Percentiles rank a stretch among this genome's conserved stretches.
Evolutionary conservation across 1,140 invertebrate species (phyloP).

Genomic region (Polyergus mexicanus): DNA sequence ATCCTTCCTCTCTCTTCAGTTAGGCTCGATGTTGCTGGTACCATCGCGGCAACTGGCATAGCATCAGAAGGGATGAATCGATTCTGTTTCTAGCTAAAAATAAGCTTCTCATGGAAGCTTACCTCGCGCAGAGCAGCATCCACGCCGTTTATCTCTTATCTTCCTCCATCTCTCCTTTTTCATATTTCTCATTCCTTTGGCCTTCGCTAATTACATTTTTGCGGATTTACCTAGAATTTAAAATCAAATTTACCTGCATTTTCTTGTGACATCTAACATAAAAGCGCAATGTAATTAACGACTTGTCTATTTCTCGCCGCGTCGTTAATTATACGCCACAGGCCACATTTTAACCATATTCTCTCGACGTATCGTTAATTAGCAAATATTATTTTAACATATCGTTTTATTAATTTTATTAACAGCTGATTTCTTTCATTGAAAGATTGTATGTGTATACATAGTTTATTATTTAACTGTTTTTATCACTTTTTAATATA

Average conservation of each 20-base stretch:
- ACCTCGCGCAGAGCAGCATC: conserved; percentile 44
- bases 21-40: conserved; percentile 35
- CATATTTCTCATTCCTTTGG: too few species aligned
- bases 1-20: not conserved
- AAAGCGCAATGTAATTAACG: not conserved
- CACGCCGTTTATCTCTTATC: conserved; percentile 44
- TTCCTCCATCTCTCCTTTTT: not conserved
- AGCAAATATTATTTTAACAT: not conserved
- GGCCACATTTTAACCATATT: not conserved
- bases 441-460: not conserved
- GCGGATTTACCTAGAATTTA: not conserved
- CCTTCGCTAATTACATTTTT: conserved; percentile 28
- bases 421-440: not conserved
- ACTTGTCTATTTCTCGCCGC: not conserved
- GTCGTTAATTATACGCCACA: conserved; percentile 33
- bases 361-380: conserved; percentile 25
- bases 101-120: conserved; percentile 73
- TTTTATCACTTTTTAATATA: not conserved
- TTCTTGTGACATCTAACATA: conserved; percentile 15
- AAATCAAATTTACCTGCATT: conserved; percentile 6
- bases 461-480: too few species aligned
- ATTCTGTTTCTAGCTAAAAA: conserved; percentile 77
- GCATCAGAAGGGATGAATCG: conserved; percentile 76
- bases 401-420: conserved; percentile 10
- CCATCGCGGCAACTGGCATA: conserved; percentile 63